A percentile compares a stretch with the other conserved stretches of the same genome.
Conservation (phyloP, 2,113 vertebrate species). For the Nycticebus coucang region DNA sequence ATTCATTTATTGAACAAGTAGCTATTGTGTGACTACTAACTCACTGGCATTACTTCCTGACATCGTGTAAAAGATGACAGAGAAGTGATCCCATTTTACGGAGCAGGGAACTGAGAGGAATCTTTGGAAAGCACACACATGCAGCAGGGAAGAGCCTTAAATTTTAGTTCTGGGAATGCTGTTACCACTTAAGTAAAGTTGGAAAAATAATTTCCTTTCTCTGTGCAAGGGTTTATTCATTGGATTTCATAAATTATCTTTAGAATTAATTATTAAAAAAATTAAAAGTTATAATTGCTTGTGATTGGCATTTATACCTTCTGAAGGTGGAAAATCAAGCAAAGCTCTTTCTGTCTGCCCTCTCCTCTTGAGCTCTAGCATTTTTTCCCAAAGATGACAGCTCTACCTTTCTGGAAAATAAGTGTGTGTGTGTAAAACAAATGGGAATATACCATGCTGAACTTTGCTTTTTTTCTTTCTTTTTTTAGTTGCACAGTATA, state of each 20-base stretch:
- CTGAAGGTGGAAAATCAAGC: not conserved
- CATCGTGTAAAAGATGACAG: not conserved
- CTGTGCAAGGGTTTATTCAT: not conserved
- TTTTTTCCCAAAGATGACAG: not conserved
- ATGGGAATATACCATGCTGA: not conserved
- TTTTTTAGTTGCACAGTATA: not conserved
- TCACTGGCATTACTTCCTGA: not conserved
- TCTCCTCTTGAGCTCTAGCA: not conserved
- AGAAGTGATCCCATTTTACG: not conserved
- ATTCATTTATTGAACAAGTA: not conserved
- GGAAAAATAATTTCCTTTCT: not conserved
- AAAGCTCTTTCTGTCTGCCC: not conserved
- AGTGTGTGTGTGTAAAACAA: not conserved
- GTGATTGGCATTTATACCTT: not conserved
- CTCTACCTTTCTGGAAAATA: not conserved
- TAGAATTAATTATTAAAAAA: not conserved
- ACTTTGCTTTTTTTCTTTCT: not conserved
- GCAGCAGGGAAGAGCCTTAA: not conserved
- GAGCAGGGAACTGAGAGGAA: not conserved
- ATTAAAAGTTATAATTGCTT: not conserved
- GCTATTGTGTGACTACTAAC: not conserved
- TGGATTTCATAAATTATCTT: not conserved
- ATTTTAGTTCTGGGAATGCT: not conserved
- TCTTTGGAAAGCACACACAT: not conserved
- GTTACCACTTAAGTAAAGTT: not conserved